Evolutionary conservation across 2,797 vertebrate genomes (phyloP).

Genomic region (Fistularia commersonii): DNA sequence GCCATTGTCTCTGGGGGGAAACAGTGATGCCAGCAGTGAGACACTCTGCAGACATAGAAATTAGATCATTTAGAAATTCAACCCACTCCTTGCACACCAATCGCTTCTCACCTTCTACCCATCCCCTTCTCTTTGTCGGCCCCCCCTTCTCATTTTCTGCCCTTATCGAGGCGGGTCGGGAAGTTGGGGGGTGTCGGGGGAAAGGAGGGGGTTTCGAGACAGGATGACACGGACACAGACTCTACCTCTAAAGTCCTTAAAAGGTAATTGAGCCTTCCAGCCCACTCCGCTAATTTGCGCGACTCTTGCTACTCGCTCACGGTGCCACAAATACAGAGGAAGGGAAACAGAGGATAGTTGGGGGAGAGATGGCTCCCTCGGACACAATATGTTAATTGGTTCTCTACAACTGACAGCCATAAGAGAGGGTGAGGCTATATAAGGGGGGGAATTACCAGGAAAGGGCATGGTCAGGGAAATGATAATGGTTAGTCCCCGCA

Average conservation of each 20-base stretch:
- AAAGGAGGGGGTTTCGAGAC: slow-evolving; percentile 58
- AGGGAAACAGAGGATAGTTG: slow-evolving; percentile 35
- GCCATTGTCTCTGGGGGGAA: slow-evolving; percentile 55
- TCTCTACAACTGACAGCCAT: slow-evolving; percentile 64
- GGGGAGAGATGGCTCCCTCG: slow-evolving; percentile 64
- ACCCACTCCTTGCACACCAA: slow-evolving; percentile 47
- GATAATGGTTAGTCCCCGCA: slow-evolving; percentile 55
- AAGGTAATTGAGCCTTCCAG: slow-evolving; percentile 79
- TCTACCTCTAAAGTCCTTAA: slow-evolving; percentile 72
- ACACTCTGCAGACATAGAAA: slow-evolving; percentile 57
- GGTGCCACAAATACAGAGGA: slow-evolving; percentile 67
- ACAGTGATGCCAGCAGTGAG: slow-evolving; percentile 51
- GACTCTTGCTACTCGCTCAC: slow-evolving; percentile 65
- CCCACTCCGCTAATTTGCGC: slow-evolving; percentile 73
- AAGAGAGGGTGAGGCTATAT: slow-evolving; percentile 65
- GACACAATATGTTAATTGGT: slow-evolving; percentile 79
- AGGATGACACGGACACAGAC: slow-evolving; percentile 57
- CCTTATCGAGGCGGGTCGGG: slow-evolving; percentile 53
- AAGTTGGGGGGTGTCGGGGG: slow-evolving; percentile 48
- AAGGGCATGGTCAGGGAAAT: slow-evolving; percentile 64
- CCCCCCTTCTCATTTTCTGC: slow-evolving; percentile 36
- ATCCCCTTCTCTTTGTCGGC: slow-evolving; percentile 4
- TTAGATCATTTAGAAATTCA: slow-evolving; percentile 72
- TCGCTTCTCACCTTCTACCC: slow-evolving; percentile 40
- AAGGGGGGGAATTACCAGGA: slow-evolving; percentile 47